These are phyloP conservation scores for Stramonita haemastoma DNA, from an alignment of 2,888 invertebrate species.

Conservation along the genomic window DNA sequence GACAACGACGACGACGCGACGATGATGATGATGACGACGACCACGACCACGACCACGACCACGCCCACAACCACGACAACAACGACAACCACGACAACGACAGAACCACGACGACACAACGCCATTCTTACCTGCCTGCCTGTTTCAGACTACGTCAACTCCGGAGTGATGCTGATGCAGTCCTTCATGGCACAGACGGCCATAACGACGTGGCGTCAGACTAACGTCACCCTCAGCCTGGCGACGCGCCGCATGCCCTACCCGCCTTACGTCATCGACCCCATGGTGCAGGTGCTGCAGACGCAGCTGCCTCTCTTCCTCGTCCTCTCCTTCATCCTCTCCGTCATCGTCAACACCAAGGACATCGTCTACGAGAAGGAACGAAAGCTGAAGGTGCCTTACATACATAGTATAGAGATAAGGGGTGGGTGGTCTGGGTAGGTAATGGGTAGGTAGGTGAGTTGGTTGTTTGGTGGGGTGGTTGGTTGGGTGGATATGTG, in stretches of 20 bases:
- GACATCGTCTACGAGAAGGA: conserved; percentile 87
- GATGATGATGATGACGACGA: no score
- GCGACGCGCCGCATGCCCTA: conserved; percentile 85
- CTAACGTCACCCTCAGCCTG: conserved; percentile 64
- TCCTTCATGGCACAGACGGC: conserved; percentile 80
- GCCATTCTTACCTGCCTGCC: no score
- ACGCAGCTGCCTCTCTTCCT: conserved; percentile 86
- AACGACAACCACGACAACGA: no score
- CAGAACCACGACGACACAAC: no score
- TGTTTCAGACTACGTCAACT: conserved; percentile 81
- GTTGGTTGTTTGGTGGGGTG: no score
- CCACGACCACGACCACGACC: no score
- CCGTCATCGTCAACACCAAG: conserved; percentile 87
- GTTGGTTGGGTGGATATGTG: no score
- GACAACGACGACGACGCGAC: not conserved
- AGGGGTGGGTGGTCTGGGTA: no score
- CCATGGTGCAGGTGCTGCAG: conserved; percentile 83
- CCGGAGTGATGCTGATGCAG: conserved; percentile 85
- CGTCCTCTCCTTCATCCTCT: conserved; percentile 88
- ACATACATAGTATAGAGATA: no score
- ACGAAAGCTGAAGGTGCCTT: conserved; percentile 78
- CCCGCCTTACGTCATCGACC: conserved; percentile 84
- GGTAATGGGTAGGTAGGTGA: no score
- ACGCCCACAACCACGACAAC: not conserved
- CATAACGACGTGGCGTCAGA: conserved; percentile 53